A percentile compares a stretch with the other conserved stretches of the same genome.
phyloP scores from a whole-genome alignment of 2,797 vertebrate genomes.

The Parauchenoglanis punctatus region DNA sequence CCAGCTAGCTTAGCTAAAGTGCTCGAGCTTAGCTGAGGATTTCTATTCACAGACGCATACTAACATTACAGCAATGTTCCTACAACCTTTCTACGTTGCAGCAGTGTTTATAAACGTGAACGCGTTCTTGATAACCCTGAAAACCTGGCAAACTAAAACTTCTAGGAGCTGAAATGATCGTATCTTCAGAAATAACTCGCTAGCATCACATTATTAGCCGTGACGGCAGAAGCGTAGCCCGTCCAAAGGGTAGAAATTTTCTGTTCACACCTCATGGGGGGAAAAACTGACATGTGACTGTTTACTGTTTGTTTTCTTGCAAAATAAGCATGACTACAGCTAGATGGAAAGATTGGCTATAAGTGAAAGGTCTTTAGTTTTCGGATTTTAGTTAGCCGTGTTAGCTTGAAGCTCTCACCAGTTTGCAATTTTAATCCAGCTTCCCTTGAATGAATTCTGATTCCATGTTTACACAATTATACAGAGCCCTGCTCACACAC shows the following conservation, averaged over 20 bases:
- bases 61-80: not conserved
- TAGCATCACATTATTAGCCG: not conserved
- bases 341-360: not conserved
- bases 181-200: not conserved
- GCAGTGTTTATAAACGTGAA: not conserved
- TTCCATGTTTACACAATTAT: not conserved
- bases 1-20: not conserved
- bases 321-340: no score
- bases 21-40: no score
- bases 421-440: not conserved
- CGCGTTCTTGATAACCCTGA: not conserved
- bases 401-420: not conserved
- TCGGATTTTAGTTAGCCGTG: not conserved
- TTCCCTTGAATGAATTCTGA: not conserved
- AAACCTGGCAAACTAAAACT: not conserved
- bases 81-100: not conserved
- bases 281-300: no score
- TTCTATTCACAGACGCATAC: no score
- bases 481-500: no score
- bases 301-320: no score
- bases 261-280: no score
- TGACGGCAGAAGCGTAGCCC: not conserved
- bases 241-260: no score
- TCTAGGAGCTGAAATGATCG: not conserved
- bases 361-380: not conserved